phyloP scores from a whole-genome alignment of 1,140 invertebrate species.

The Daktulosphaira vitifoliae region DNA sequence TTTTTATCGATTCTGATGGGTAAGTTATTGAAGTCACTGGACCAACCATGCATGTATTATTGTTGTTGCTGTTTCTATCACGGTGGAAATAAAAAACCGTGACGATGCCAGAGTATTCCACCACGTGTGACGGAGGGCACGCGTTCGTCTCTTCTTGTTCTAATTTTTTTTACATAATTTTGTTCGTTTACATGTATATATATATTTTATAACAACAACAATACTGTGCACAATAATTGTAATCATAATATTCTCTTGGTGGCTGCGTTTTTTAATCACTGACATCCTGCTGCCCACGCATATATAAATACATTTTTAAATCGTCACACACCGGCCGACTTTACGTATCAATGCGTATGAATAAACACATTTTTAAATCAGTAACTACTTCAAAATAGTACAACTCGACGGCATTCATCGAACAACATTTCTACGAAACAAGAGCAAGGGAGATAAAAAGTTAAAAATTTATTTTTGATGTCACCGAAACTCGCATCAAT shows the following conservation, averaged over 20 bases:
- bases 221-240: neutral
- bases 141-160: constrained; percentile 2
- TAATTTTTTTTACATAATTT: constrained; percentile 1
- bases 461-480: too few species aligned
- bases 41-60: neutral
- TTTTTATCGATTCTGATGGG: too few species aligned
- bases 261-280: constrained; percentile 27
- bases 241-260: constrained; percentile 26
- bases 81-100: constrained; percentile 21
- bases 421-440: neutral
- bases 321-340: constrained; percentile 22
- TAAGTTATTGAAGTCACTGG: neutral
- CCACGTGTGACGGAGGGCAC: constrained; percentile 30
- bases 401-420: constrained; percentile 11
- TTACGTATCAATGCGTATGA: constrained; percentile 29
- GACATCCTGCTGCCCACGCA: constrained; percentile 25
- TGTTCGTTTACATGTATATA: constrained; percentile 7
- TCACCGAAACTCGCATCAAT: too few species aligned
- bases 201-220: constrained; percentile 4
- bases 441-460: neutral
- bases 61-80: too few species aligned
- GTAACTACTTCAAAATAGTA: constrained; percentile 4
- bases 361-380: neutral
- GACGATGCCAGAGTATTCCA: neutral
- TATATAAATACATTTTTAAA: constrained; percentile 3